phyloP scores from a whole-genome alignment of 2,888 invertebrate species.

The Strigamia crassipes region DNA sequence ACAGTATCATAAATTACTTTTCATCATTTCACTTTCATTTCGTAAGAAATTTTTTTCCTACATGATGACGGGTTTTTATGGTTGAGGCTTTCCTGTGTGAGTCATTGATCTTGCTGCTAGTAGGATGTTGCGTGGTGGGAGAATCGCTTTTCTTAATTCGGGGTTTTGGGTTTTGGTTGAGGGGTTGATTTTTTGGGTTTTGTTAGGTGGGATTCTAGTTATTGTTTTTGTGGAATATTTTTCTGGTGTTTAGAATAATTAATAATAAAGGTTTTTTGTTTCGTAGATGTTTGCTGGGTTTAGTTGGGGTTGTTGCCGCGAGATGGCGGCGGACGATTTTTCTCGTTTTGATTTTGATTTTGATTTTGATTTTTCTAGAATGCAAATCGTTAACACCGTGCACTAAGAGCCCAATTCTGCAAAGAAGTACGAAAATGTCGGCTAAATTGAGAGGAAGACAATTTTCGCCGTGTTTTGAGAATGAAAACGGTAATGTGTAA shows the following conservation, averaged over 20 bases:
- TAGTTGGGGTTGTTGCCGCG: not conserved
- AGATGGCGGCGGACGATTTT: not conserved
- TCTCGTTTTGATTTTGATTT: not conserved
- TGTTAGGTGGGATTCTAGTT: not conserved
- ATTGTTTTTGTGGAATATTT: not conserved
- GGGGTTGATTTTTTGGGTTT: too few species aligned
- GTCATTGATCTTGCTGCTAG: too few species aligned
- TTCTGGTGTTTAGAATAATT: too few species aligned
- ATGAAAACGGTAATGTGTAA: constrained; percentile 14
- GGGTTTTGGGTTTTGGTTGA: too few species aligned
- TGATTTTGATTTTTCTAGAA: constrained; percentile 56
- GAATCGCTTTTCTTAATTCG: too few species aligned
- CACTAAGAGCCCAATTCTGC: constrained; percentile 55
- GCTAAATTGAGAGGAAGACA: not conserved
- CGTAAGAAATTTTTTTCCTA: too few species aligned
- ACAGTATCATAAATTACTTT: too few species aligned
- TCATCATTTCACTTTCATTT: too few species aligned
- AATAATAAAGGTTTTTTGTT: not conserved
- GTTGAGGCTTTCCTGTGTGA: too few species aligned
- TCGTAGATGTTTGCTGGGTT: too few species aligned
- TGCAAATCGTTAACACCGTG: constrained; percentile 60
- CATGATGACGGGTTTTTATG: too few species aligned
- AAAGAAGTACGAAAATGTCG: constrained; percentile 47
- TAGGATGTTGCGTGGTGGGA: too few species aligned
- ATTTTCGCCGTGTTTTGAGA: constrained; percentile 4